Conservation (phyloP, 2,113 vertebrate genomes). For the Thalassarche chlororhynchos region DNA sequence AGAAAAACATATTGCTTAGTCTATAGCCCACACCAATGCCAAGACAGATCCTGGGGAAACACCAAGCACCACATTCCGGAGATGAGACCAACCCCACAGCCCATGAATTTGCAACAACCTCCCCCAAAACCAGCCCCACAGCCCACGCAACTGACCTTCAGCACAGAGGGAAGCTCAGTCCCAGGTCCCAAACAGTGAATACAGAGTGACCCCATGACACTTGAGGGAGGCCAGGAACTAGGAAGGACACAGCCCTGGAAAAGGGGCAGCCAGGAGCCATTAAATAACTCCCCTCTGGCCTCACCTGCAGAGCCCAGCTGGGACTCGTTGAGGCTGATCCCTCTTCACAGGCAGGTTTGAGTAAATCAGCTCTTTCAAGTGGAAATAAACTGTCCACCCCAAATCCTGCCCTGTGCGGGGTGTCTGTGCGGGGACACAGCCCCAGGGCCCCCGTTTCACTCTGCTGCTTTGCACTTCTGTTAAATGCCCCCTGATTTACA, state of each 20-base stretch:
- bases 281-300: neutral
- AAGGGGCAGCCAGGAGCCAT: neutral
- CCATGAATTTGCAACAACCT: neutral
- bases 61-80: rapidly evolving
- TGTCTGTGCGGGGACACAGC: neutral
- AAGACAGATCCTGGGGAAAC: neutral
- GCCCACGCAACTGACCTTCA: neutral
- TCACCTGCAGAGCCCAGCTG: neutral
- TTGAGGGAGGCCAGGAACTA: rapidly evolving
- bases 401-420: neutral
- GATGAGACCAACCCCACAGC: neutral
- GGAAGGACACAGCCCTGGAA: rapidly evolving
- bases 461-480: neutral
- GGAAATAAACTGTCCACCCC: neutral
- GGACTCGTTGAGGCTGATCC: neutral
- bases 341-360: neutral
- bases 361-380: neutral
- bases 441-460: neutral
- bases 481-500: neutral
- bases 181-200: rapidly evolving
- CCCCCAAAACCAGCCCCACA: neutral
- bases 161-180: neutral
- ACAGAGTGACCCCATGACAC: rapidly evolving
- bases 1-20: neutral
- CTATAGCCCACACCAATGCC: rapidly evolving